Evolutionary conservation across 2,888 invertebrate species (phyloP), one percentile per base, ranked within the genome.

Genomic region (Dinocampus coccinellae): DNA sequence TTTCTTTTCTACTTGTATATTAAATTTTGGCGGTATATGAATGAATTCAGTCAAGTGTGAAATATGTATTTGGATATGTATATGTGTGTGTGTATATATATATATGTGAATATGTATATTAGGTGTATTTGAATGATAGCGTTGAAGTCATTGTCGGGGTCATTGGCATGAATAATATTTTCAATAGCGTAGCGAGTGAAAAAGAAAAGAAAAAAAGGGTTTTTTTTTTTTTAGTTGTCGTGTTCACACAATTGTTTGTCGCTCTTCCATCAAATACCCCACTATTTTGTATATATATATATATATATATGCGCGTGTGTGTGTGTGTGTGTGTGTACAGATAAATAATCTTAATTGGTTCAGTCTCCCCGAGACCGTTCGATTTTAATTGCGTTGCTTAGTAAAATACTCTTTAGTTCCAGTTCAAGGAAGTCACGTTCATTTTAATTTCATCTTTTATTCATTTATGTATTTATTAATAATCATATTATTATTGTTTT

Each of bases 321-420:
- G 72, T 60, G 68, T 72, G 61, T 68, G 63, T 63, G 69, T 77
- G 76, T 77, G 76, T 73, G 75, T 76, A 76, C 74, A 79, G 79
- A 81, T 82, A 81, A 82, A 81, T 81, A 80, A 83, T 80, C 80
- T 82, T 81, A 82, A 82, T 82, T 81, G 79, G 79, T 78, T 72
- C 65, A 66, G 71, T 74, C 73, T 71, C 16, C 26, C 73, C 36
- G 74, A 77, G 78, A 82, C 81, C 79, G 75, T 76, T 73, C 75
- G 76, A 80, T 82, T 80, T 81, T 82, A 82, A 82, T 82, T 81
- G 78, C 78, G 69, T 75, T 75, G 76, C 75, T 78, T 76, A 79
- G 79, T 81, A 79, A 79, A 77, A 75, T 76, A 24, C 36, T 64
- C 33, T 47, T 47, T 26, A 52, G 52, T 64, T 22, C 16, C 52